These are phyloP conservation scores for Lycia hirtaria DNA, from an alignment of 2,888 invertebrate species.

Conservation along the genomic window DNA sequence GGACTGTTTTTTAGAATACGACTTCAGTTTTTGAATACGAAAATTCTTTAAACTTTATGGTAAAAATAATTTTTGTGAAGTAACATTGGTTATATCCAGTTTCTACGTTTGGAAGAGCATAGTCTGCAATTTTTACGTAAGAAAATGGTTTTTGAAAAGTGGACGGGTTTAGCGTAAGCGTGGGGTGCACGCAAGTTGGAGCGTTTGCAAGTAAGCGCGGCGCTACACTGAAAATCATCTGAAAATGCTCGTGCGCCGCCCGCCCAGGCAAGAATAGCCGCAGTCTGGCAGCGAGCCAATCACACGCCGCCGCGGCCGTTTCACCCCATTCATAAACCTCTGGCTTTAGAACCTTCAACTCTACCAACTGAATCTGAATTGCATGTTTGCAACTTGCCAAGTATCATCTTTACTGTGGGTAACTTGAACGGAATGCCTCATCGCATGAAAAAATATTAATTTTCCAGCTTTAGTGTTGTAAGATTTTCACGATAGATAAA, in stretches of 20 bases:
- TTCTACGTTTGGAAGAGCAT: background rate
- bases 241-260: conserved; percentile 71
- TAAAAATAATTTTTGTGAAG: background rate
- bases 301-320: conserved; percentile 51
- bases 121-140: background rate
- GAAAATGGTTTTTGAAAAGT: background rate
- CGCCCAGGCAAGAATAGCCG: conserved; percentile 75
- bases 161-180: conserved; percentile 25
- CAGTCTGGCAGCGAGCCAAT: conserved; percentile 71
- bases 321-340: conserved; percentile 75
- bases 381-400: conserved; percentile 24
- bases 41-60: background rate
- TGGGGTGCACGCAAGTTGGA: conserved; percentile 35
- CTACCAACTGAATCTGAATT: conserved; percentile 12
- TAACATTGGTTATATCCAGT: background rate
- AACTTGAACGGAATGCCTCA: background rate
- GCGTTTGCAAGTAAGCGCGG: conserved; percentile 53
- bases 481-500: background rate
- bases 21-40: conserved; percentile 2
- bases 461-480: background rate
- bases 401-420: conserved; percentile 3
- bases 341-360: conserved; percentile 30
- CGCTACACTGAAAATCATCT: conserved; percentile 74
- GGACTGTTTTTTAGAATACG: conserved; percentile 4
- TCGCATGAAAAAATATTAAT: background rate